Base-by-base conservation (phyloP, 2,888 invertebrate species). In the Axea sp. region DNA sequence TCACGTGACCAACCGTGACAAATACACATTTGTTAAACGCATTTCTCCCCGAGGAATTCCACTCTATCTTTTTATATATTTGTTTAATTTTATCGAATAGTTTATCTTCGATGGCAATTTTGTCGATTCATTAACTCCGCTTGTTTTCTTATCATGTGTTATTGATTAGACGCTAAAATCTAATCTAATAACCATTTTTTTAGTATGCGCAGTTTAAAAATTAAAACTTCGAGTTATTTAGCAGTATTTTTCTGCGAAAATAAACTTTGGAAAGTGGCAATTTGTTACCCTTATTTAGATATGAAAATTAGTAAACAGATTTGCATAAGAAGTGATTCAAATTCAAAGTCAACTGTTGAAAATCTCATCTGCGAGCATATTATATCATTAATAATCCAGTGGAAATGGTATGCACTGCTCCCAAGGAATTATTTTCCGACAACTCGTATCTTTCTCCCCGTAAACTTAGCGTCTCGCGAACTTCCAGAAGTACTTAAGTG, bases 401-500 rank as follows among this genome's bases (percentile, higher is more conserved):
- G 19, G 51, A 59, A 43, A 43, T 35, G 28, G 30, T 28, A 11
- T 41, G 31, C 55, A 43, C 5, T 7, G 55, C 31, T 41, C 11
- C 14, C 26, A 14, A 19, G 60, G 33, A 64, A 68, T 68, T 57
- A 68, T 68, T 73, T 62, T 57, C 60, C 51, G 37, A 26, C 31
- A 26, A 73, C 68, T 67, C 41, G 55, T 24, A 55, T 62, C 22
- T 31, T 17, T 45, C 31, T 35, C 64, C 45, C 45, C 43, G 30
- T 14, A 4, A 57, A 59, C 59, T 59, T 41, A 9, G 39, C 30
- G 65, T 57, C 51, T 72, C 39, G 33, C 67, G 57, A 73, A 73
- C 62, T 73, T 73, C 45, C 67, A 57, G 49, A 74, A 74, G 45
- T 74, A 69, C 74, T 74, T 74, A 69, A 74, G 49, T 41, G 74